phyloP scores from a whole-genome alignment of 2,797 vertebrate genomes.

The Nothura maculosa region DNA sequence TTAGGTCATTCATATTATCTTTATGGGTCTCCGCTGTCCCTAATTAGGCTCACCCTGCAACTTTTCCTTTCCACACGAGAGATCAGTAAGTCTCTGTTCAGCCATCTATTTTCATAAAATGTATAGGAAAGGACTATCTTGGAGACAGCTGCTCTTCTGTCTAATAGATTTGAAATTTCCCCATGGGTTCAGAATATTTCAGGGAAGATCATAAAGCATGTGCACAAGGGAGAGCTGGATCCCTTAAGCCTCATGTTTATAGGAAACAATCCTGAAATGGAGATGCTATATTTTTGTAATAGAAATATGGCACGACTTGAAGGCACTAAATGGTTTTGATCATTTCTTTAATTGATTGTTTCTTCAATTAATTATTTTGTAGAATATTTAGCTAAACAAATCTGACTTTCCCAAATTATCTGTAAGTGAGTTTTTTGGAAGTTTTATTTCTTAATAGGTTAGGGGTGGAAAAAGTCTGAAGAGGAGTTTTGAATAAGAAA shows the following conservation, averaged over 20 bases:
- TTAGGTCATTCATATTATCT: conserved; percentile 40
- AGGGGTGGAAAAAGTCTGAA: not conserved
- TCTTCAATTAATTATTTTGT: conserved; percentile 1
- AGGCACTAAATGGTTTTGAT: conserved; percentile 31
- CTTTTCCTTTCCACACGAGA: conserved; percentile 3
- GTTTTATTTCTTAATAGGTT: not conserved
- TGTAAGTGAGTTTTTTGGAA: not conserved
- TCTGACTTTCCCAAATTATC: not conserved
- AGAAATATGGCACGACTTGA: conserved; percentile 20
- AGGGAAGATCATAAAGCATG: not conserved
- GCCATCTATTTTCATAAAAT: conserved; percentile 57
- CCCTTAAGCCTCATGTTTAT: not conserved
- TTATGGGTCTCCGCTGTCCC: conserved; percentile 58
- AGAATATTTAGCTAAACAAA: conserved; percentile 34
- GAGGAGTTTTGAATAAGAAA: not conserved
- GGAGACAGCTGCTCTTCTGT: conserved; percentile 43
- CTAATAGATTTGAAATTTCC: conserved; percentile 48
- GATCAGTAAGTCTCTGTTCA: conserved; percentile 5
- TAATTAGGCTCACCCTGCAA: conserved; percentile 39
- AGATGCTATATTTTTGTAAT: conserved; percentile 13
- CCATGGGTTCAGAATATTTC: conserved; percentile 17
- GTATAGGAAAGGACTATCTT: not conserved
- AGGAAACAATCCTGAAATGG: conserved; percentile 21
- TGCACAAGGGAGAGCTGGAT: conserved; percentile 6
- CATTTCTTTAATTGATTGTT: not conserved